phyloP scores from a whole-genome alignment of 2,113 vertebrate species.

The Machaerirhynchus nigripectus region DNA sequence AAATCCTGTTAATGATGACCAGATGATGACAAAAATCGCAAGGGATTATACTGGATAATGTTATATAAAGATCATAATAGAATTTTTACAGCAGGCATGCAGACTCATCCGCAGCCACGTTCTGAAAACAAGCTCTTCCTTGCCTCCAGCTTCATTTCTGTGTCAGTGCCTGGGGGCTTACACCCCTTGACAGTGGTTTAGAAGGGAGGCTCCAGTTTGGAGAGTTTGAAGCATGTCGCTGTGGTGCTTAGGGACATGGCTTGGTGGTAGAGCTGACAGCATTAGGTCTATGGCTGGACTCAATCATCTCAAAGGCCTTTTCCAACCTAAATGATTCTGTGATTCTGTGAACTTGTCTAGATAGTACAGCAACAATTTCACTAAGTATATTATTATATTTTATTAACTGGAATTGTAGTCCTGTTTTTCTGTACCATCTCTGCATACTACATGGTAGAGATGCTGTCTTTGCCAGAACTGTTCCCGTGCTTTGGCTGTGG shows the following conservation, averaged over 20 bases:
- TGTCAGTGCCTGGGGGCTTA: neutral
- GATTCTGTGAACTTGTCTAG: neutral
- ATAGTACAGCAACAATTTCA: neutral
- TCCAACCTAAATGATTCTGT: neutral
- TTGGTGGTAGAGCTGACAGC: neutral
- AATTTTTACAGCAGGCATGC: neutral
- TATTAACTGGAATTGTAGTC: neutral
- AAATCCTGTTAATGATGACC: conserved; percentile 79
- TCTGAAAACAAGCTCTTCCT: neutral
- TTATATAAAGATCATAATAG: conserved; percentile 48
- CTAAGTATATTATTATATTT: neutral
- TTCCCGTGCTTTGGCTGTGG: rapidly evolving
- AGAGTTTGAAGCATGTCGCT: neutral
- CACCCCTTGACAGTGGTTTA: rapidly evolving
- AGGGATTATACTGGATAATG: conserved; percentile 57
- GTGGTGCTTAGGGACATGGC: neutral
- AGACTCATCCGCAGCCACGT: neutral
- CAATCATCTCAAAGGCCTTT: neutral
- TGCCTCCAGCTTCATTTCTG: rapidly evolving
- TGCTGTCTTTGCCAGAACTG: neutral
- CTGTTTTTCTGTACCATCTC: neutral
- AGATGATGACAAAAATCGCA: conserved; percentile 74
- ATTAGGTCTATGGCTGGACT: neutral
- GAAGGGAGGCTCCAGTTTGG: neutral
- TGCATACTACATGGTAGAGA: neutral